Evolutionary conservation across 2,113 vertebrate genomes (phyloP), one percentile per base, ranked within the genome.

Genomic region (Ochotona princeps): DNA sequence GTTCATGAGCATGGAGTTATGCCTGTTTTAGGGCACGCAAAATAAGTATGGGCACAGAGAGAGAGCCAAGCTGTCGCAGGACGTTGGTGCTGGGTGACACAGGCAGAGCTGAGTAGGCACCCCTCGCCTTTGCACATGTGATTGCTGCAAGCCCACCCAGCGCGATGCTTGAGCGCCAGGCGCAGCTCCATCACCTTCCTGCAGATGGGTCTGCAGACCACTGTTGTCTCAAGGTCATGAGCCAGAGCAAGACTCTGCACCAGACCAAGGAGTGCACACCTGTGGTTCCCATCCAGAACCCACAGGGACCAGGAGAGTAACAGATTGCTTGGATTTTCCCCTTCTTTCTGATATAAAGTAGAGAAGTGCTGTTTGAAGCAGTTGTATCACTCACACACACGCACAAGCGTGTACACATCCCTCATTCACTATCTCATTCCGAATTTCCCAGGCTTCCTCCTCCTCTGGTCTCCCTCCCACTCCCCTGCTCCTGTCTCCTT

Each of bases 21-120:
- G 5, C 4, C 9, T 21, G 21, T 47, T 38, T 47, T n/a, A 28
- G 35, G 81, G 54, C 26, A 8, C 2, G 35, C 17, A 21, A 32
- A 54, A 47, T 30, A 26, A n/a, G 44, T 47, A 7, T 28, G n/a
- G 25, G 26, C 51, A 10, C 35, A 54, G 15, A 49, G 65, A 74
- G 51, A 32, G 28, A 23, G n/a, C 15, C 14, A 9, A 30, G 2
- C 66, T n/a, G 9, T 20, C 2, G 0, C 30, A n/a, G 66, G 28
- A 47, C 54, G 21, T 12, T 7, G 1, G 80, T 20, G 14, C 0
- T 0, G 2, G 30, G 25, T 73, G 14, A 79, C 49, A 44, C 63
- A 0, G 0, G 3, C 57, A 0, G 4, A 67, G 25, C 35, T 25
- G 17, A 4, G 9, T 7, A 67, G 26, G 11, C 8, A 0, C 3